Evolutionary conservation across 2,797 vertebrate genomes (phyloP).

Genomic region (Podarcis lilfordi): DNA sequence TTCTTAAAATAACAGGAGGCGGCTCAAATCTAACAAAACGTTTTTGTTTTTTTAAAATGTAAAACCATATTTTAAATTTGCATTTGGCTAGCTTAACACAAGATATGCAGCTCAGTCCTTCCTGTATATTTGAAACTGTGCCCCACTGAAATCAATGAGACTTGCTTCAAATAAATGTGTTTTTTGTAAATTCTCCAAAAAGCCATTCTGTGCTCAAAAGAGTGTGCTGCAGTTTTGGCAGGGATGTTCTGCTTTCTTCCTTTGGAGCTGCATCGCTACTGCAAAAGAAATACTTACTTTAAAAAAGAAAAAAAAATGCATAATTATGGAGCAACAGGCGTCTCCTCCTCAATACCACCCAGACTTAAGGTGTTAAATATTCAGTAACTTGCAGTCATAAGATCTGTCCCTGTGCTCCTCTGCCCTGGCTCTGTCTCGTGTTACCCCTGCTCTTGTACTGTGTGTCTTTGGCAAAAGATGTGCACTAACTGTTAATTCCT

Average conservation of each 20-base stretch:
- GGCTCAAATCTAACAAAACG: not conserved
- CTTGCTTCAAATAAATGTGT: not conserved
- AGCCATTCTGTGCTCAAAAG: not conserved
- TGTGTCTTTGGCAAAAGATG: slow-evolving; percentile 26
- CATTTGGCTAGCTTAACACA: not conserved
- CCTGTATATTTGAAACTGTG: not conserved
- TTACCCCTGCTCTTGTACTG: slow-evolving; percentile 45
- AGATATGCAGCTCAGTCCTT: not conserved
- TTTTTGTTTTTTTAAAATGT: not conserved
- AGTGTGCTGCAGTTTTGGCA: not conserved
- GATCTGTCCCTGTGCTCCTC: slow-evolving; percentile 25
- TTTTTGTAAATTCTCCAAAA: not conserved
- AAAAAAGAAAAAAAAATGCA: not conserved
- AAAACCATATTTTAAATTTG: not conserved
- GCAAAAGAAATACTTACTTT: not conserved
- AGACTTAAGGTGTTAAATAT: slow-evolving; percentile 51
- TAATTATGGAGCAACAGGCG: not conserved
- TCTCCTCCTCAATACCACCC: not conserved
- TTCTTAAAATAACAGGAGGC: not conserved
- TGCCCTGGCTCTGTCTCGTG: slow-evolving; percentile 36
- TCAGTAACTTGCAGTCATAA: slow-evolving; percentile 29
- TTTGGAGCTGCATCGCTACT: not conserved
- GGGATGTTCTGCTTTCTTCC: not conserved
- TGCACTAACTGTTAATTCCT: slow-evolving; percentile 64
- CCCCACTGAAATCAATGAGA: not conserved